phyloP scores from a whole-genome alignment of 1,140 invertebrate genomes.

The Drosophila gunungcola region DNA sequence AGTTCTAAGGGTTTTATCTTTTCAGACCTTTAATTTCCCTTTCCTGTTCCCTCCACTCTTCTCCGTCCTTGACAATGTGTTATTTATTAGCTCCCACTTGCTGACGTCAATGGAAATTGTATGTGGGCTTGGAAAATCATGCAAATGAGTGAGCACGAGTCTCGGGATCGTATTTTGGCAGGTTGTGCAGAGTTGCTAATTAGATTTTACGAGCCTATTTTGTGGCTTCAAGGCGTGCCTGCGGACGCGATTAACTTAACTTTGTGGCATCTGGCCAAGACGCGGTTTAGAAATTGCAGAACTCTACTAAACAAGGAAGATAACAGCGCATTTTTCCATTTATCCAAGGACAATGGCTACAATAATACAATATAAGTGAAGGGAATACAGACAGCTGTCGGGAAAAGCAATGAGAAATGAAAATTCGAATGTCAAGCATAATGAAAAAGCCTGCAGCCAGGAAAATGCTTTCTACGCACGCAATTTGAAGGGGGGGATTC shows the following conservation, averaged over 20 bases:
- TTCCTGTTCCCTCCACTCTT: background rate
- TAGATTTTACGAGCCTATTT: slow-evolving; percentile 56
- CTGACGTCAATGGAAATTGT: slow-evolving; percentile 59
- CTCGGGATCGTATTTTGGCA: slow-evolving; percentile 30
- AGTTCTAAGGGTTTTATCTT: slow-evolving; percentile 13
- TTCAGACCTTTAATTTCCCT: background rate
- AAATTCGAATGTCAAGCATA: slow-evolving; percentile 30
- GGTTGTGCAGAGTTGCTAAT: slow-evolving; percentile 53
- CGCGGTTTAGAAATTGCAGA: slow-evolving; percentile 9
- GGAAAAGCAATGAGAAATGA: slow-evolving; percentile 27
- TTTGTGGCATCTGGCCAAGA: slow-evolving; percentile 36
- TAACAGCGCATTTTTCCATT: background rate
- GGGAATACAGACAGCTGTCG: slow-evolving; percentile 7
- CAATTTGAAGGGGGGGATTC: background rate
- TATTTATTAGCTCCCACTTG: slow-evolving; percentile 23
- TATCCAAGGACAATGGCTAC: slow-evolving; percentile 30
- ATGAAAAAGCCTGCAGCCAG: slow-evolving; percentile 13
- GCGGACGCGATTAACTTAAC: slow-evolving; percentile 47
- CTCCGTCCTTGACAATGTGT: slow-evolving; percentile 8
- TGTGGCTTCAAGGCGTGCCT: slow-evolving; percentile 26
- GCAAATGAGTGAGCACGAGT: slow-evolving; percentile 36
- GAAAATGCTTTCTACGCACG: slow-evolving; percentile 6
- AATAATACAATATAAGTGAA: slow-evolving; percentile 13
- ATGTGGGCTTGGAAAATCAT: slow-evolving; percentile 43
- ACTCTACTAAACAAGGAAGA: background rate